These are phyloP conservation scores for Poeciliopsis retropinna DNA, from an alignment of 2,113 vertebrate genomes.

Conservation along the genomic window DNA sequence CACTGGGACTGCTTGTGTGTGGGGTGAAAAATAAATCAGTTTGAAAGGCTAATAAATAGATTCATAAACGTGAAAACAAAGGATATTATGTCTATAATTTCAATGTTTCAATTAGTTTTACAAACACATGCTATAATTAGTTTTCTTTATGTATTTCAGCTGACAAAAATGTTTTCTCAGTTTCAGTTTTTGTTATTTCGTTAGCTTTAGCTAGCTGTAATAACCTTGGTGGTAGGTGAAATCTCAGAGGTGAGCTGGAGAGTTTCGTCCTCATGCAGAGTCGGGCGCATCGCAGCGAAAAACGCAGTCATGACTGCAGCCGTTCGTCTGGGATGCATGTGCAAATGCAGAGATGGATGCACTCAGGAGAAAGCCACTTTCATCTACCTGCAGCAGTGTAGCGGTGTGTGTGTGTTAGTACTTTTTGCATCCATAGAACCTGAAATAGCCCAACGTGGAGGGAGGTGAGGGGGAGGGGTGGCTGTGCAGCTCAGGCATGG, in stretches of 20 bases:
- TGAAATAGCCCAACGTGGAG: slow-evolving; percentile 72
- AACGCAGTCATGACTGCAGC: slow-evolving; percentile 10
- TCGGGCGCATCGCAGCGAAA: slow-evolving; percentile 20
- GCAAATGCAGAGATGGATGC: neutral
- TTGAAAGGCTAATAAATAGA: too few relatives aligned
- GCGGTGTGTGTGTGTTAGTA: slow-evolving; percentile 10
- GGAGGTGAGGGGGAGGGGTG: slow-evolving; percentile 63
- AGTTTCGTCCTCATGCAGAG: slow-evolving; percentile 46
- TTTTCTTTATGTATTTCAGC: too few relatives aligned
- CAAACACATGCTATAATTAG: too few relatives aligned
- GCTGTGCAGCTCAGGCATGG: slow-evolving; percentile 70
- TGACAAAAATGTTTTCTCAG: too few relatives aligned
- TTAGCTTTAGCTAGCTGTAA: too few relatives aligned
- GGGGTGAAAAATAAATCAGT: too few relatives aligned
- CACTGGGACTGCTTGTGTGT: too few relatives aligned
- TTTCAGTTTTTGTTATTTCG: too few relatives aligned
- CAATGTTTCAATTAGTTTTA: too few relatives aligned
- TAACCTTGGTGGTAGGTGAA: neutral
- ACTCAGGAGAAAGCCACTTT: neutral
- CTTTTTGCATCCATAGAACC: slow-evolving; percentile 55
- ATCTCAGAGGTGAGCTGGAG: slow-evolving; percentile 21
- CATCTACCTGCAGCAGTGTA: slow-evolving; percentile 42
- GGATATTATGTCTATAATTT: too few relatives aligned
- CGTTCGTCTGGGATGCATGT: neutral
- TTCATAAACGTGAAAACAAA: too few relatives aligned